Percentiles rank a stretch among this genome's conserved stretches.
Conservation (phyloP, 2,888 invertebrate species). For the Aricia artaxerxes region DNA sequence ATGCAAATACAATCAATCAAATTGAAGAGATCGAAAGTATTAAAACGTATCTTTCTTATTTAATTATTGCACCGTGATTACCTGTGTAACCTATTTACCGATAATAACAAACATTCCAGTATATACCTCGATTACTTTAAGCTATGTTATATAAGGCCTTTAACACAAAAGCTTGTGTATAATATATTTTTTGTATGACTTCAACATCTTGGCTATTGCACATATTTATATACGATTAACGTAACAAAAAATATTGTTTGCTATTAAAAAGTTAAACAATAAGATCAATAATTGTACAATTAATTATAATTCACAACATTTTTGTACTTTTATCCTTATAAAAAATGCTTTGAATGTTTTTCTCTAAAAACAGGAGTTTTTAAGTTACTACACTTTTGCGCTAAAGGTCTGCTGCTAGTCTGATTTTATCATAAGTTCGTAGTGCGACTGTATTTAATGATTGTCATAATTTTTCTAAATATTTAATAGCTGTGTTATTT, state of each 20-base stretch:
- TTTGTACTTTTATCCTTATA: background rate
- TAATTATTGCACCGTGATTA: background rate
- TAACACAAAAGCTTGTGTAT: background rate
- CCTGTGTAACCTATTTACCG: background rate
- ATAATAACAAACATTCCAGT: background rate
- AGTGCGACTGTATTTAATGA: slow-evolving; percentile 72
- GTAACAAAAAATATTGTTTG: background rate
- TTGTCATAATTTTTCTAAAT: slow-evolving; percentile 60
- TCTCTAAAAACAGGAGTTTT: background rate
- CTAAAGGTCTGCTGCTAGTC: slow-evolving; percentile 40
- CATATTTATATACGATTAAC: no score
- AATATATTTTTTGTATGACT: no score
- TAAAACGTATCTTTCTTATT: background rate
- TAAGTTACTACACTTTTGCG: background rate
- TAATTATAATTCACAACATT: background rate
- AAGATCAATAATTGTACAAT: no score
- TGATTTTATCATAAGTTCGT: slow-evolving; percentile 40
- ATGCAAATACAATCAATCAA: background rate
- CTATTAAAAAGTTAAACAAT: background rate
- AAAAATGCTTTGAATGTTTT: background rate
- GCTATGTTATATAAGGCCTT: slow-evolving; percentile 7
- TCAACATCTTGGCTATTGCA: no score
- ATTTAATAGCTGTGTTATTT: slow-evolving; percentile 63
- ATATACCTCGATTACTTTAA: background rate
- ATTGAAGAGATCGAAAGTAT: background rate